Evolutionary conservation across 2,113 vertebrate genomes (phyloP).

Genomic region (Gallinago media): DNA sequence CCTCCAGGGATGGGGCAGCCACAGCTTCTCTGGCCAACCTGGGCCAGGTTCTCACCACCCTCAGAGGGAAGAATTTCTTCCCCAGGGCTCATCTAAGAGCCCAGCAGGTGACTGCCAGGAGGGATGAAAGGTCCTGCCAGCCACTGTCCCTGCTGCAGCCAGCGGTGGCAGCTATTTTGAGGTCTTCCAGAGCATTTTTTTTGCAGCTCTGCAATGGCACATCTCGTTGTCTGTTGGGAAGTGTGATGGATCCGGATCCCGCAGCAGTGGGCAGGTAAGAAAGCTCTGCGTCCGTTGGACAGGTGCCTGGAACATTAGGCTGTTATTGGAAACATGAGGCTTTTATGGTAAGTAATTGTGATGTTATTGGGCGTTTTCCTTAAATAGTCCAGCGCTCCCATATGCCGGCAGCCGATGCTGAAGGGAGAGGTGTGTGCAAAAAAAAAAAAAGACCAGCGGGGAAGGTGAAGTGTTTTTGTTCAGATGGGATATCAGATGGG

Average conservation of each 20-base stretch:
- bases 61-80: no score
- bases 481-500: not conserved
- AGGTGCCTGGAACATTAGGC: slow-evolving; percentile 51
- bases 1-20: no score
- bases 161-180: accelerated
- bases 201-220: not conserved
- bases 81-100: no score
- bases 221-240: not conserved
- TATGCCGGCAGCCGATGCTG: not conserved
- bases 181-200: not conserved
- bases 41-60: no score
- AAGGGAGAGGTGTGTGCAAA: not conserved
- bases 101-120: not conserved
- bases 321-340: slow-evolving; percentile 43
- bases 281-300: not conserved
- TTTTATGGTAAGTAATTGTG: slow-evolving; percentile 66
- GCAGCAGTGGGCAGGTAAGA: slow-evolving; percentile 31
- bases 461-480: not conserved
- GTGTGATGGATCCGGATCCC: not conserved
- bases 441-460: not conserved
- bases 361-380: slow-evolving; percentile 41
- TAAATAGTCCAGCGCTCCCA: slow-evolving; percentile 26
- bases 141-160: not conserved
- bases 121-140: not conserved
- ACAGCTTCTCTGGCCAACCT: no score